A percentile compares a stretch with the other conserved stretches of the same genome.
Evolutionary conservation across 2,113 vertebrate species (phyloP).

Genomic region (Trichomycterus rosablanca): DNA sequence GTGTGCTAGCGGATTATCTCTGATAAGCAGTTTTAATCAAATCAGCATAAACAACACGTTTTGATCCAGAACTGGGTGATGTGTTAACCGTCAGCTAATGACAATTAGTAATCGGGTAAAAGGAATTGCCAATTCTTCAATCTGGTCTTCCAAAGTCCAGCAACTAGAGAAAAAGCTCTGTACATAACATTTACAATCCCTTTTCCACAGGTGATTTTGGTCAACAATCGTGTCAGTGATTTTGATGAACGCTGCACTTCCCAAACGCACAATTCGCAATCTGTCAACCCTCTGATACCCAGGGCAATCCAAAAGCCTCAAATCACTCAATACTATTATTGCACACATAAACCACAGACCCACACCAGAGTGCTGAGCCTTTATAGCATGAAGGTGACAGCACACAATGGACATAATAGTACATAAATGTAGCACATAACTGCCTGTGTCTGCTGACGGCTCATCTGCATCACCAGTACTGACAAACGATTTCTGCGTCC

Average conservation of each 20-base stretch:
- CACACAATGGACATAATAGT: slow-evolving; percentile 26
- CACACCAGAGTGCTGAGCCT: too few species aligned
- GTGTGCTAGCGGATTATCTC: too few species aligned
- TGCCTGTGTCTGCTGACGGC: slow-evolving; percentile 12
- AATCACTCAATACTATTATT: slow-evolving; percentile 33
- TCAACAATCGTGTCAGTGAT: slow-evolving; percentile 23
- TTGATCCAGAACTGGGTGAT: too few species aligned
- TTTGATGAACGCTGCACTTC: slow-evolving; percentile 6
- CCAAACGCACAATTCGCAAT: slow-evolving; percentile 39
- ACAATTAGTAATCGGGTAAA: too few species aligned
- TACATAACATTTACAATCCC: background rate
- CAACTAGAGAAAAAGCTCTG: background rate
- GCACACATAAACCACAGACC: slow-evolving; percentile 8
- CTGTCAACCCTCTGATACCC: slow-evolving; percentile 40
- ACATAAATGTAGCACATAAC: slow-evolving; percentile 20
- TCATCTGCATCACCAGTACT: slow-evolving; percentile 12
- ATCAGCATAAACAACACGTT: too few species aligned
- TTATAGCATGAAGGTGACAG: slow-evolving; percentile 19
- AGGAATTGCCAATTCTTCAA: too few species aligned
- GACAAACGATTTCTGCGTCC: background rate
- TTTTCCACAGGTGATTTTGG: slow-evolving; percentile 22
- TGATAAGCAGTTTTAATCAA: too few species aligned
- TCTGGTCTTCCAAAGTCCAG: too few species aligned
- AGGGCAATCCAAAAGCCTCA: slow-evolving; percentile 41
- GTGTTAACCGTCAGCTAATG: too few species aligned